These are phyloP conservation scores for Cataglyphis rosenhaueri DNA, from an alignment of 2,888 invertebrate species.

Conservation along the genomic window DNA sequence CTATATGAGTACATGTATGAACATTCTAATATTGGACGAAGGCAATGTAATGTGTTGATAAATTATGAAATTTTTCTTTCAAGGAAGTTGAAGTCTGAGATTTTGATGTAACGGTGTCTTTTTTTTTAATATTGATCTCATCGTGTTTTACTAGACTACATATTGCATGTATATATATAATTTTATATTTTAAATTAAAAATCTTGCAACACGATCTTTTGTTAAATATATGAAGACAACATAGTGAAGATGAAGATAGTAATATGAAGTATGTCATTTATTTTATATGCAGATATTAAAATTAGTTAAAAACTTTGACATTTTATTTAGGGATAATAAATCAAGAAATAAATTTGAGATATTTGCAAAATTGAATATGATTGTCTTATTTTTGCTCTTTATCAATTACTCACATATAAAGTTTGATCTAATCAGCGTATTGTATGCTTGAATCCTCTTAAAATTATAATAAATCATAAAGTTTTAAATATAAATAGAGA, in stretches of 20 bases:
- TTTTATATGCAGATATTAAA: not conserved
- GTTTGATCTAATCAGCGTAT: not conserved
- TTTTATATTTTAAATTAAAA: conserved; percentile 24
- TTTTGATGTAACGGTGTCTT: not conserved
- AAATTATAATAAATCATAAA: not conserved
- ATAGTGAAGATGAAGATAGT: not conserved
- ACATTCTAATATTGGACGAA: conserved; percentile 7
- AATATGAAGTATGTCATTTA: no score
- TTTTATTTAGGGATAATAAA: not conserved
- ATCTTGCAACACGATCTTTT: not conserved
- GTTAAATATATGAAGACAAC: not conserved
- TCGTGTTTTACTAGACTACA: not conserved
- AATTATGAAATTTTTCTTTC: conserved; percentile 11
- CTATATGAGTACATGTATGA: not conserved
- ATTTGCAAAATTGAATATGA: not conserved
- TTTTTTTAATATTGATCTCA: not conserved
- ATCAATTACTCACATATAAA: not conserved
- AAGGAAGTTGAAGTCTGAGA: not conserved
- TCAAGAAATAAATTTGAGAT: not conserved
- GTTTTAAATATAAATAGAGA: not conserved
- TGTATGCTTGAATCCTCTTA: not conserved
- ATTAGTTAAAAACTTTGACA: not conserved
- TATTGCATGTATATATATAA: conserved; percentile 1
- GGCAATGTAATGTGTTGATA: not conserved
- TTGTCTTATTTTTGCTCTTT: not conserved